Conservation (phyloP, 1,140 invertebrate genomes). For the Bradysia coprophila region DNA sequence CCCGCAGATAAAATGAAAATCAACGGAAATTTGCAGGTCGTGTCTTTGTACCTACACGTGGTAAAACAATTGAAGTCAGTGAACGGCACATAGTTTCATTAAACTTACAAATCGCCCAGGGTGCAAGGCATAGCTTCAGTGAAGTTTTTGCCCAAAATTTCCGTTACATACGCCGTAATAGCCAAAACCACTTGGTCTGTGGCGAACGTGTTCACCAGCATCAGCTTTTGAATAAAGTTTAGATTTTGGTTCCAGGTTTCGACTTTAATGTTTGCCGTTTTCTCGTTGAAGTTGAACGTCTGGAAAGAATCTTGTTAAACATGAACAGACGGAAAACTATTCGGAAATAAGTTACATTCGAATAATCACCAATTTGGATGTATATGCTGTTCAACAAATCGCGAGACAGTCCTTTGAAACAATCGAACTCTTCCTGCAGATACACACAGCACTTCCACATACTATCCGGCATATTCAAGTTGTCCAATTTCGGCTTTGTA, state of each 20-base stretch:
- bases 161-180: constrained; percentile 56
- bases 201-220: constrained; percentile 57
- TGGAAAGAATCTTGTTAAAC: too few species aligned
- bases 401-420: too few species aligned
- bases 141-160: constrained; percentile 55
- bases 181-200: constrained; percentile 69
- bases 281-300: background rate
- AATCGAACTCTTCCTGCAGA: constrained; percentile 32
- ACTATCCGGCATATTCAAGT: constrained; percentile 26
- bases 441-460: constrained; percentile 42
- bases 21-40: constrained; percentile 50
- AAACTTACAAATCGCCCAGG: too few species aligned
- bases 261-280: constrained; percentile 3
- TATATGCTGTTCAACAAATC: too few species aligned
- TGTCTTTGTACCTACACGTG: constrained; percentile 46
- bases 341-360: too few species aligned
- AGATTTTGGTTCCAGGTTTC: too few species aligned
- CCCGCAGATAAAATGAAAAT: constrained; percentile 83
- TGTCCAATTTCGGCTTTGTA: background rate
- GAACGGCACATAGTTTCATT: too few species aligned
- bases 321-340: too few species aligned
- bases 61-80: too few species aligned
- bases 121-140: too few species aligned
- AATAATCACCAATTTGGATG: too few species aligned
- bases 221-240: constrained; percentile 69